Evolutionary conservation across 2,797 vertebrate genomes (phyloP), one percentile per base, ranked within the genome.

Genomic region (Bufotes viridis): DNA sequence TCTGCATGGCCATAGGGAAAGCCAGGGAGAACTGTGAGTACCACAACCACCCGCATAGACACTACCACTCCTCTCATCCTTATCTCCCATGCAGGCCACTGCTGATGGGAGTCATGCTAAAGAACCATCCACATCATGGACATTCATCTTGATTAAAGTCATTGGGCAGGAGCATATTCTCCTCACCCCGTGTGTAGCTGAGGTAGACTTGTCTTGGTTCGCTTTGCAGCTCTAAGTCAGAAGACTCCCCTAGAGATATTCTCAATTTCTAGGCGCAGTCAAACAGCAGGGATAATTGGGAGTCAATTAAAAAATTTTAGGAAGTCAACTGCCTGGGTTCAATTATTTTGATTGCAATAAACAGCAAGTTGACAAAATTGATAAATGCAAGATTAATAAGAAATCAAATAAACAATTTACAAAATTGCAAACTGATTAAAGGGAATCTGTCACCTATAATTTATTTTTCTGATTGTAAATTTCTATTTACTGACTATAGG

Each of bases 321-420:
- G 18, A 75, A 75, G 72, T 53, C 22, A 53, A 51, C 72, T 51
- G 72, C 72, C 42, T 49, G 72, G 72, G 11, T 74, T 49, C 13
- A 18, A 49, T 49, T 74, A 74, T 29, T 74, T 20, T 20, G 70
- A 74, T 74, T 74, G 70, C 29, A 75, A 75, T 75, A 75, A 75
- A 22, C 42, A n/a, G 9, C 42, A 51, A 12, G 72, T 75, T 75
- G 42, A 51, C 22, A 13, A n/a, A 75, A 51, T 75, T 75, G 12
- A 75, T 75, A 49, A 74, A 74, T 8, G 9, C 34, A 49, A 29
- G 2, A 74, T 74, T 72, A 5, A 74, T 74, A 42, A 53, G 72
- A 75, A 75, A 75, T 75, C 72, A 75, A 75, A 75, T 20, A 75
- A 75, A 75, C 6, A 75, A 13, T 12, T 26, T 8, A 26, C 2